Evolutionary conservation across 2,888 invertebrate genomes (phyloP).

Genomic region (Meghimatium bilineatum): DNA sequence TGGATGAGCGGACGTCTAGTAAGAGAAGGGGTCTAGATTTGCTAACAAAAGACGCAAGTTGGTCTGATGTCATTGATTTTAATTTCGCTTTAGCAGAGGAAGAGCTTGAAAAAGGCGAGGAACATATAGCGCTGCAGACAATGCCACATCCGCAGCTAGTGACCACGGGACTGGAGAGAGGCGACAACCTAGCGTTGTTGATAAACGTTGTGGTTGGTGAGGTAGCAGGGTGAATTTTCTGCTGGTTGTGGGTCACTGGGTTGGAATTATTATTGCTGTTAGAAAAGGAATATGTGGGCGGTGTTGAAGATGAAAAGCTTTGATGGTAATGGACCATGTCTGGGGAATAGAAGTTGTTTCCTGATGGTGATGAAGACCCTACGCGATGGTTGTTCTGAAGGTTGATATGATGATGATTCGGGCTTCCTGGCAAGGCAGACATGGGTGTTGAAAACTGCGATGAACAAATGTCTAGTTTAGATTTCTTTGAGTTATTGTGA

Average conservation of each 20-base stretch:
- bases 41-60: constrained; percentile 61
- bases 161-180: constrained; percentile 51
- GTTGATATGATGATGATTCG: constrained; percentile 18
- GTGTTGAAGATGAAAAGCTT: constrained; percentile 11
- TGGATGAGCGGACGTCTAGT: constrained; percentile 84
- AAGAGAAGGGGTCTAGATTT: constrained; percentile 76
- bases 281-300: constrained; percentile 3
- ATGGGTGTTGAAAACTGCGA: constrained; percentile 34
- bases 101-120: constrained; percentile 44
- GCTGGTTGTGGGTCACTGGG: constrained; percentile 14
- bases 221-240: constrained; percentile 27
- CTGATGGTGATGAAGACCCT: background rate
- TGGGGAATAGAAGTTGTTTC: constrained; percentile 19
- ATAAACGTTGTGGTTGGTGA: constrained; percentile 39
- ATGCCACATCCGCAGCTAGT: constrained; percentile 43
- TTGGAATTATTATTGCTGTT: constrained; percentile 12
- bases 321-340: constrained; percentile 38
- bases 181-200: constrained; percentile 41
- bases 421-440: constrained; percentile 27
- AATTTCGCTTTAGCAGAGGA: constrained; percentile 37
- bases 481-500: constrained; percentile 42
- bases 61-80: constrained; percentile 62
- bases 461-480: constrained; percentile 41
- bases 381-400: constrained; percentile 2
- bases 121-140: constrained; percentile 44